These are phyloP conservation scores for Sebastiscus tertius DNA, from an alignment of 2,797 vertebrate genomes.

Conservation along the genomic window DNA sequence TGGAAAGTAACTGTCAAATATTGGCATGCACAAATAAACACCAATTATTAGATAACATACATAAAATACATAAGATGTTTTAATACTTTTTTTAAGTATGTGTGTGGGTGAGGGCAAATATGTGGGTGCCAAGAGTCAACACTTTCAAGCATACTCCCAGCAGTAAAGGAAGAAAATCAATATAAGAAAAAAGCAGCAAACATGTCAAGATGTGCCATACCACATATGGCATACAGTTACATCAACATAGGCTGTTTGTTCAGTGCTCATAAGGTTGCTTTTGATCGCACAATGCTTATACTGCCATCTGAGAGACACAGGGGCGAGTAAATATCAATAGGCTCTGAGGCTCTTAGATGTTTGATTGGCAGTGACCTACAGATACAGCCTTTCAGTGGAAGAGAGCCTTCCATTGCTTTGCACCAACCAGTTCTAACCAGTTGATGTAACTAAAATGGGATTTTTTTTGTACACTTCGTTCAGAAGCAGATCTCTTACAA, in stretches of 20 bases:
- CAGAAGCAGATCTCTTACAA: not conserved
- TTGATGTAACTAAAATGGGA: not conserved
- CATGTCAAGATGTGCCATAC: conserved; percentile 14
- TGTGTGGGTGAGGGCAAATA: conserved; percentile 21
- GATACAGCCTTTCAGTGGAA: conserved; percentile 1
- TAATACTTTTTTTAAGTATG: not conserved
- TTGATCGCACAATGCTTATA: conserved; percentile 1
- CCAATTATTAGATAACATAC: not conserved
- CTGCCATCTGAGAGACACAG: not conserved
- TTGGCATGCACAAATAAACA: not conserved
- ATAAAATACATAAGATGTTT: not conserved
- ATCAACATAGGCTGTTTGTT: conserved; percentile 23
- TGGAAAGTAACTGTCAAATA: not conserved
- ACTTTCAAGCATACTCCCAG: conserved; percentile 24
- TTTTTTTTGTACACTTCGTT: not conserved
- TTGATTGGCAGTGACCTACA: conserved; percentile 30
- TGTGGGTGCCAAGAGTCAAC: conserved; percentile 34
- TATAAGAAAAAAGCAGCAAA: conserved; percentile 13
- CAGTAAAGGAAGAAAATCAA: conserved; percentile 48
- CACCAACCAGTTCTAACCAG: not conserved
- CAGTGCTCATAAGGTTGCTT: not conserved
- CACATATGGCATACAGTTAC: conserved; percentile 7
- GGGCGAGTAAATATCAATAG: conserved; percentile 17
- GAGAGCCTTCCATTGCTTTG: not conserved
- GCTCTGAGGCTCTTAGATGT: not conserved